Evolutionary conservation across 2,113 vertebrate species (phyloP), one percentile per base, ranked within the genome.

Genomic region (Scomber colias): DNA sequence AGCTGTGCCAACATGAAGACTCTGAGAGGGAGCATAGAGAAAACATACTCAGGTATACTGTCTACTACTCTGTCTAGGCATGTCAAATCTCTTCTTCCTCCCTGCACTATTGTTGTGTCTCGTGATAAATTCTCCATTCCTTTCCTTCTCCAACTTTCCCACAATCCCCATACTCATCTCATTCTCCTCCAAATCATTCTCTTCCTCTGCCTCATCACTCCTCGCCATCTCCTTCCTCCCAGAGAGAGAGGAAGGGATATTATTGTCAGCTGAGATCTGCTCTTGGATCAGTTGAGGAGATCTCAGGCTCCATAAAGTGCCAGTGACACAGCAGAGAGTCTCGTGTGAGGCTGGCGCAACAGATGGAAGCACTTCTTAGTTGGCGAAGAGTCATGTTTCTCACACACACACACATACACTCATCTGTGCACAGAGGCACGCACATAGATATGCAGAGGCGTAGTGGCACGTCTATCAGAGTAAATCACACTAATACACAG

Each of bases 21-120:
- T 85, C 95, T 45, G 90, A 95, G 80, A 94, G 87, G 15, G 91
- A 96, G 84, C 94, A 94, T 70, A 88, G 90, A 64, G 89, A 87
- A 80, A 82, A 89, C 71, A 91, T 96, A 45, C 89, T 95, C 81
- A 95, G 96, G 97, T 98, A 95, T 50, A 65, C 35, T 24, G n/a
- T 50, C 31, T 30, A 56, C 45, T 69, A 21, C 49, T 51, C 46
- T 53, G n/a, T 44, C 14, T 40, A 40, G 35, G 30, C n/a, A 48
- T 67, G 4, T 66, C n/a, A 12, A 27, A 8, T 27, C 13, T 24
- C 19, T 55, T 62, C 27, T 57, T 50, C 65, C 64, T 44, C 17
- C 48, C 30, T 57, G 21, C n/a, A 7, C 16, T 68, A 17, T 3
- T 17, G 9, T 48, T 46, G 31, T 19, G 17, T 44, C 35, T 69